Base-by-base conservation (phyloP, 2,888 invertebrate genomes). In the Pristionchus entomophagus region DNA sequence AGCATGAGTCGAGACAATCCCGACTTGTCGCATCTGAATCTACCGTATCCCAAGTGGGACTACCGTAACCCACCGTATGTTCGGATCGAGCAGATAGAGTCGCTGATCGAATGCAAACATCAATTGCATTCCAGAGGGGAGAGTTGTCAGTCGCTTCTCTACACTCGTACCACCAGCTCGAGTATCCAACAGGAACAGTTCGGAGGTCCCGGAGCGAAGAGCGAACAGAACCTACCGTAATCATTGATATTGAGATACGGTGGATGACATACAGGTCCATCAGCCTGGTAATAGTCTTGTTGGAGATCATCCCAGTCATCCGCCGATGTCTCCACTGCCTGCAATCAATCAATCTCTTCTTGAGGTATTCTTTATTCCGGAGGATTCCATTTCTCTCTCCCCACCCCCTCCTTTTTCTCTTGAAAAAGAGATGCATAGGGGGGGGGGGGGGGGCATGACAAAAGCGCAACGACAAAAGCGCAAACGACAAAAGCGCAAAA, bases 241-340 rank as follows among this genome's bases (percentile, higher is more conserved):
- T 49, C 45, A n/a, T 10, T 78, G 8, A 35, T 12, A 17, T 17
- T 78, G 29, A 26, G 6, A 17, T 6, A 17, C 1, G 32, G n/a
- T 56, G 22, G 12, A 19, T n/a, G 14, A 26, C 59, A 14, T n/a
- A 83, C 83, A 0, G 41, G 62, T 62, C 83, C 83, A 14, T 83
- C 83, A 10, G 62, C 83, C 45, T 59, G 41, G 35, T 62, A 41
- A 29, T 83, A 83, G 0, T 83, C 83, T n/a, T 83, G 83, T 26
- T 83, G 62, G 1, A 83, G 83, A 17, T 83, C 83, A 32, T 83
- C 62, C 83, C 83, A 83, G 22, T 83, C 83, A 29, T 83, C 83
- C 19, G 83, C 62, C 2, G 83, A 83, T 0, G 83, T 83, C 41
- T 83, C 83, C 3, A 83, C 83, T 45, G 32, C 62, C 83, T 83